Conservation (phyloP, 23 tunicate species). For the Aplidium turbinatum region DNA sequence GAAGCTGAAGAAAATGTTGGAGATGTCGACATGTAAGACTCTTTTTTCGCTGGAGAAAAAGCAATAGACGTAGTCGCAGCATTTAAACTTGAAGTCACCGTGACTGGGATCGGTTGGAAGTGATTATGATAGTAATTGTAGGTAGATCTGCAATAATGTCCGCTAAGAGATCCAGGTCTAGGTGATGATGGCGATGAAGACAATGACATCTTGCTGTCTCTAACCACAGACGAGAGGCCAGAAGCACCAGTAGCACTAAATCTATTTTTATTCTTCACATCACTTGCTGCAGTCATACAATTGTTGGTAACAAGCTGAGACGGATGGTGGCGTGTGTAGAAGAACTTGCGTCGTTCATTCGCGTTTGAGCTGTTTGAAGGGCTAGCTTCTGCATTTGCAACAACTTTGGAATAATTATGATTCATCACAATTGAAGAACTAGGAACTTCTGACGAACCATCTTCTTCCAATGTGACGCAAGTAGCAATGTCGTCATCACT, state of each 20-base stretch:
- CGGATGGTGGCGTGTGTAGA: conserved; percentile 80
- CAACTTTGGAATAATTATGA: too few species aligned
- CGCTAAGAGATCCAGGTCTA: conserved; percentile 77
- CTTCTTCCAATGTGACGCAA: too few species aligned
- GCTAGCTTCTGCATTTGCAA: too few species aligned
- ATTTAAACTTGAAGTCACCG: neutral
- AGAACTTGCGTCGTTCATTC: too few species aligned
- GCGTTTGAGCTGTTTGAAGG: too few species aligned
- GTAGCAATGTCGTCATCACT: too few species aligned
- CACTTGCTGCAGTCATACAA: conserved; percentile 16
- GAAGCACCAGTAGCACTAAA: conserved; percentile 83
- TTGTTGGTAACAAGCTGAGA: conserved; percentile 6
- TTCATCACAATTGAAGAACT: too few species aligned
- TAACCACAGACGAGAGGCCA: conserved; percentile 59
- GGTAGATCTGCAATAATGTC: conserved; percentile 48
- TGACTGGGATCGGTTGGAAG: conserved; percentile 14
- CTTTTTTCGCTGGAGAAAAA: conserved; percentile 44
- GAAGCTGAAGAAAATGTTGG: conserved; percentile 69
- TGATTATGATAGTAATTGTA: conserved; percentile 24
- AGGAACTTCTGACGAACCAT: too few species aligned
- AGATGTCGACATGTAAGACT: conserved; percentile 49
- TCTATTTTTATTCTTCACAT: conserved; percentile 62
- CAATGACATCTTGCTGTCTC: conserved; percentile 88
- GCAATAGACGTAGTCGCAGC: neutral
- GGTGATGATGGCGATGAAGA: conserved; percentile 91